Evolutionary conservation across 2,888 invertebrate genomes (phyloP), one percentile per base, ranked within the genome.

Genomic region (Lasioglossum pauxillum): DNA sequence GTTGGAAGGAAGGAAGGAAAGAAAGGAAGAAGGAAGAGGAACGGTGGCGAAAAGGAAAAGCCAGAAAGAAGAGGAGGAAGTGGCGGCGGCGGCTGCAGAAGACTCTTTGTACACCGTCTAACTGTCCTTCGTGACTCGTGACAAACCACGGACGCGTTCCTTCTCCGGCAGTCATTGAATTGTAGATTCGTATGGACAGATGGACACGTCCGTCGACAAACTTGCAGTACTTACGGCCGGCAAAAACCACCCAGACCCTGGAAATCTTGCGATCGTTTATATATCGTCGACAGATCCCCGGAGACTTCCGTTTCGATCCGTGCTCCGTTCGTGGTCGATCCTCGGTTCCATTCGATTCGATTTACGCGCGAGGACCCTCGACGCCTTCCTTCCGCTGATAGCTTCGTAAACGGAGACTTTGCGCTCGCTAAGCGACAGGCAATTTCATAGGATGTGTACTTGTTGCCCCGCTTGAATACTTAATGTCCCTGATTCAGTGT

Each of bases 111-210:
- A 81, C 78, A 83, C 81, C 75, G 80, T 87, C 88, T 82, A 90
- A 90, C 88, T 90, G 89, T 92, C 90, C 87, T 86, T 89, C 86
- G 91, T 88, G 91, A 92, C 90, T 89, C 86, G 91, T 89, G 91
- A 92, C 90, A 92, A 90, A 90, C 90, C 91, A 89, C 85, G 89
- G 90, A 90, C 90, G 87, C 89, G 85, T 85, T 89, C 85, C 89
- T 87, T 82, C 82, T 81, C 77, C 82, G 83, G 78, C 79, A 77
- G 78, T 90, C 91, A 93, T 94, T 93, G 94, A 94, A 94, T 94
- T 94, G 93, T 93, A 94, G 92, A 94, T 93, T 91, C 89, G 85
- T 86, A 84, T 89, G 92, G 92, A 93, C 94, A 93, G 93, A 94
- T 94, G 94, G 94, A 92, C 94, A 93, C 90, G 91, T 92, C 88